phyloP scores from a whole-genome alignment of 2,888 invertebrate species.

The Drosophila kambysellisi region DNA sequence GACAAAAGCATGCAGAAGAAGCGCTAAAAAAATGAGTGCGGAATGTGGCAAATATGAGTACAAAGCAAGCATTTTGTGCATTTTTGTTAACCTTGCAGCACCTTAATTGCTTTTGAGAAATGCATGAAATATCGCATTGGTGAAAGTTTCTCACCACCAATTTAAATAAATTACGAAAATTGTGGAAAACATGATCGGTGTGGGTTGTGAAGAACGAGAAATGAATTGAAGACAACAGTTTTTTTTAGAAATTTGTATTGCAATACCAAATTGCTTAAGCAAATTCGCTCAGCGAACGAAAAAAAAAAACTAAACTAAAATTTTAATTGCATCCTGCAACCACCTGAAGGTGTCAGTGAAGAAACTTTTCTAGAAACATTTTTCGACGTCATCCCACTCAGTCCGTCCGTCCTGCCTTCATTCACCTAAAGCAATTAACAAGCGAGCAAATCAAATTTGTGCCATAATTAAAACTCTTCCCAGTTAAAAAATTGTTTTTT shows the following conservation, averaged over 20 bases:
- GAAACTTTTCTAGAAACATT: not conserved
- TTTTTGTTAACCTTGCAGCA: constrained; percentile 41
- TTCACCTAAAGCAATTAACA: constrained; percentile 53
- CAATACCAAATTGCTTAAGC: not conserved
- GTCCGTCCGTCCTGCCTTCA: not conserved
- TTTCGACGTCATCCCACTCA: not conserved
- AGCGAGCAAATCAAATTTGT: constrained; percentile 74
- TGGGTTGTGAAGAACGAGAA: not conserved
- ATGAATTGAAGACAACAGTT: not conserved
- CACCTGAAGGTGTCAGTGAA: not conserved
- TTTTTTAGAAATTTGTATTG: not conserved
- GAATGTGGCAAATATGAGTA: constrained; percentile 43
- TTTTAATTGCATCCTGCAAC: not conserved
- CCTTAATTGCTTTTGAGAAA: constrained; percentile 50
- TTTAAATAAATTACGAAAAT: constrained; percentile 3
- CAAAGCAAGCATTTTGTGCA: constrained; percentile 47
- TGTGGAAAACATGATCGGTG: not conserved
- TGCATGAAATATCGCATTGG: constrained; percentile 16
- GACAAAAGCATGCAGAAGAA: constrained; percentile 37
- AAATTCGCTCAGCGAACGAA: not conserved
- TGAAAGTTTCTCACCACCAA: constrained; percentile 1
- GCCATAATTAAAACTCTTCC: constrained; percentile 73
- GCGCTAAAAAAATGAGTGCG: constrained; percentile 12
- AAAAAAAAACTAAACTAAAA: not conserved
- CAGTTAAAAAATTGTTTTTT: constrained; percentile 49